Evolutionary conservation across 2,797 vertebrate genomes (phyloP), one percentile per base, ranked within the genome.

Genomic region (Poeciliopsis gracilis): DNA sequence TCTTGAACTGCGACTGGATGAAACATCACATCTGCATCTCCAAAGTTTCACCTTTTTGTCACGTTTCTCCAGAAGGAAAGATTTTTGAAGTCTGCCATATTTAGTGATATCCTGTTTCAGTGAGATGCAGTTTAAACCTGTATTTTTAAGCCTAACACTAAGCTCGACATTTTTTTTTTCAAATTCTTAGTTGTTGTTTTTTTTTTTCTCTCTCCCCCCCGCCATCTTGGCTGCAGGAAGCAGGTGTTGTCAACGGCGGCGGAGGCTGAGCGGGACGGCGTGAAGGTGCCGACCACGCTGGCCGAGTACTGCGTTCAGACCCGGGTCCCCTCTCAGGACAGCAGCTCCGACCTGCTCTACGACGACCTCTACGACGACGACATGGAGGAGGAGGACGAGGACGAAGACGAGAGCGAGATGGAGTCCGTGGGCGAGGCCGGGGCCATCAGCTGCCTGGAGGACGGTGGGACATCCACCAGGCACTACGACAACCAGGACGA

Each of bases 251-350:
- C 98, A 49, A 99, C 98, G 57, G 97, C 98, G 79, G 97, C 97
- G 0, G 98, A 99, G 88, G 98, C 98, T 0, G 98, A 99, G 86
- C 97, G 98, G 38, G 98, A 99, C 38, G 98, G 98, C 0, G 98
- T 99, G 80, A 99, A 98, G 92, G 98, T 99, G 73, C 98, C 98
- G 53, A 98, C 97, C 72, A 99, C 98, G 0, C 92, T 99, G 94
- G 98, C 97, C 0, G 98, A 99, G 91, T 99, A 99, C 93, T 99
- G 98, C 93, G 97, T 99, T 92, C 98, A 99, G 96, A 99, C 98
- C 94, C 96, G 98, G 96, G 97, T 99, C 91, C 98, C 98, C 95
- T 99, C 98, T 92, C 98, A 97, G 87, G 98, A 99, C 96, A 98
- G 97, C 96, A 99, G 97, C 90, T 99, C 98, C 28, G 98, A 99